A percentile compares a stretch with the other conserved stretches of the same genome.
These are phyloP conservation scores for Troides oblongomaculatus DNA, from an alignment of 2,888 invertebrate species.

Conservation along the genomic window DNA sequence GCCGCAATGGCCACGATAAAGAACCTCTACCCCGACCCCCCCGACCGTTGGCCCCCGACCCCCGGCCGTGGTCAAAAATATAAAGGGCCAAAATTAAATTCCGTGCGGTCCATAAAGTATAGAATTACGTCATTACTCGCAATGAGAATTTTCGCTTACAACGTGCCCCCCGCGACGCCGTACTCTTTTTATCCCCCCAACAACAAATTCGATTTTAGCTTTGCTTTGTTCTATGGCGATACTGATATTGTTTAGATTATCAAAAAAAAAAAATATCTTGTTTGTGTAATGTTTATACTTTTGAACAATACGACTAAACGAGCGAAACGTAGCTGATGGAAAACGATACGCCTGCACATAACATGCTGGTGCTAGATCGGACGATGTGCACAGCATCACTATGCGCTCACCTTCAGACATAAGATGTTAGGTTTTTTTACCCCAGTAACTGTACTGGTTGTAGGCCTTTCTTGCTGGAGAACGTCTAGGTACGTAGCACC, in stretches of 20 bases:
- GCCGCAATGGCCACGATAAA: constrained; percentile 58
- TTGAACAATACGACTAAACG: too few species aligned
- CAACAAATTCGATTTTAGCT: constrained; percentile 28
- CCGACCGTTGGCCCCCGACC: constrained; percentile 30
- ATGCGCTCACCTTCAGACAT: too few species aligned
- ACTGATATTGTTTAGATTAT: constrained; percentile 5
- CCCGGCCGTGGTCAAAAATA: constrained; percentile 65
- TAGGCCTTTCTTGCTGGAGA: too few species aligned
- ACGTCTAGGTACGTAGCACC: too few species aligned
- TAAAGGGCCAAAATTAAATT: constrained; percentile 74
- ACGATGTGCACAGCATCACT: too few species aligned
- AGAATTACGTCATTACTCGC: constrained; percentile 72
- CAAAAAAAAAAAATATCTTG: too few species aligned
- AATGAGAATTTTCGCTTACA: constrained; percentile 47
- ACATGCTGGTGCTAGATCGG: too few species aligned
- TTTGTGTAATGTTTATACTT: too few species aligned
- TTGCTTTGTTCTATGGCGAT: constrained; percentile 30
- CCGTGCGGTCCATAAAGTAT: constrained; percentile 69
- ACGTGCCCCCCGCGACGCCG: constrained; percentile 28
- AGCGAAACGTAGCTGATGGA: too few species aligned
- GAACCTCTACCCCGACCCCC: constrained; percentile 40
- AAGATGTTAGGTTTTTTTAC: too few species aligned
- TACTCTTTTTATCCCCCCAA: constrained; percentile 20
- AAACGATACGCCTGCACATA: too few species aligned
- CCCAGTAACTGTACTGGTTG: too few species aligned